phyloP scores from a whole-genome alignment of 2,797 vertebrate genomes.

The Helicolenus hilgendorfi region DNA sequence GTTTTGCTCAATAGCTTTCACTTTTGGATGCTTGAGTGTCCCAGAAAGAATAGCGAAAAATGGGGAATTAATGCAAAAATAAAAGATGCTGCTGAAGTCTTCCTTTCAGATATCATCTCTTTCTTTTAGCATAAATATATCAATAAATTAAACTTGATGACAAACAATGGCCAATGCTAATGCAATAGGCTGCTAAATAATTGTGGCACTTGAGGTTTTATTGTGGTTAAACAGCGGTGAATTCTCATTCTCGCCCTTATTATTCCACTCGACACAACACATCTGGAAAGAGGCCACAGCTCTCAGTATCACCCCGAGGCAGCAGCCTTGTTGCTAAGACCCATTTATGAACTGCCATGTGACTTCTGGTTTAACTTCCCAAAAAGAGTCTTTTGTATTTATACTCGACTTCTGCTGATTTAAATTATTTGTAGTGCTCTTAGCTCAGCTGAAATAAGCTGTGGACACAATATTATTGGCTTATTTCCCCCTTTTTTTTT shows the following conservation, averaged over 20 bases:
- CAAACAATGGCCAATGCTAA: no score
- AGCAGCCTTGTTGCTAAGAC: not conserved
- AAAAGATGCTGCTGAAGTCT: not conserved
- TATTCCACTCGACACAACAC: not conserved
- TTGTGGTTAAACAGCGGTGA: not conserved
- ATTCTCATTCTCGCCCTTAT: not conserved
- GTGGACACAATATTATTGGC: not conserved
- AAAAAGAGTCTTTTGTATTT: not conserved
- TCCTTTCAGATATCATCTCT: not conserved
- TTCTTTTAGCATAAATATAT: not conserved
- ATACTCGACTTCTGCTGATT: not conserved
- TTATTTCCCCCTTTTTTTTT: not conserved
- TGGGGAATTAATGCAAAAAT: not conserved
- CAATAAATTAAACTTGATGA: not conserved
- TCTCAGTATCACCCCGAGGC: not conserved
- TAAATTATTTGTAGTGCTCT: not conserved
- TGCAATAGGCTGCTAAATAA: not conserved
- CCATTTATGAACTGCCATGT: not conserved
- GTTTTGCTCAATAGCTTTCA: not conserved
- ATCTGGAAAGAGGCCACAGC: constrained; percentile 11
- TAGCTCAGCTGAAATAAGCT: not conserved
- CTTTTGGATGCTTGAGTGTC: not conserved
- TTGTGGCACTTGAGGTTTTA: not conserved
- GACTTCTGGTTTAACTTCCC: not conserved
- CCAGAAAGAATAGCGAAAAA: not conserved